Evolutionary conservation across 1,140 invertebrate genomes (phyloP).

Genomic region (Cyclargus thomasi): DNA sequence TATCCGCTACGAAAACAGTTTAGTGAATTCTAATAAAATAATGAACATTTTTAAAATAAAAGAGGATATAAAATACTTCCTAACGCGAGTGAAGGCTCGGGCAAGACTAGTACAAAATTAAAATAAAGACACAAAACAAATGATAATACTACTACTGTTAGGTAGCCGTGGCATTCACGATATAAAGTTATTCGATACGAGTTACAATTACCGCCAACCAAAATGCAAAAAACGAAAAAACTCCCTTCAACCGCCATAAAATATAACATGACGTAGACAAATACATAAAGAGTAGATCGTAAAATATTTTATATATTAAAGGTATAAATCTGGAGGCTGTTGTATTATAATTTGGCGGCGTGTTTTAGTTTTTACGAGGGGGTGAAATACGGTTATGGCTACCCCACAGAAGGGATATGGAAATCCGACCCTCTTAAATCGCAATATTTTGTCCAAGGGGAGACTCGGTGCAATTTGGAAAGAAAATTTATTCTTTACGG

Average conservation of each 20-base stretch:
- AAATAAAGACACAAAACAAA: too few species aligned
- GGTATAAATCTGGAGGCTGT: conserved; percentile 29
- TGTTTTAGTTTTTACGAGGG: conserved; percentile 65
- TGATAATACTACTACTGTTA: too few species aligned
- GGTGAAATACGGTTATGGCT: conserved; percentile 60
- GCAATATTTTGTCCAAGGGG: conserved; percentile 47
- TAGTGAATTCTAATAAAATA: too few species aligned
- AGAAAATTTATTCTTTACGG: conserved; percentile 24
- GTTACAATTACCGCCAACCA: not conserved
- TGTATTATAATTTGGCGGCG: conserved; percentile 51
- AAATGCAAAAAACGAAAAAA: not conserved
- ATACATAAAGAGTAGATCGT: not conserved
- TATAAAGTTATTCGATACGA: not conserved
- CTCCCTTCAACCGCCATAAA: not conserved
- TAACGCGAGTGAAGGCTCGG: too few species aligned
- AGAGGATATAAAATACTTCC: too few species aligned
- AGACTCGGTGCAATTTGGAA: conserved; percentile 28
- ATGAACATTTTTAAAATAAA: too few species aligned
- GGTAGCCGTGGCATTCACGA: not conserved
- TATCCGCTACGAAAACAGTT: too few species aligned
- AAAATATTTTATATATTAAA: not conserved
- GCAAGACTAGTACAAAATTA: too few species aligned
- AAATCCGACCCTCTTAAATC: conserved; percentile 53
- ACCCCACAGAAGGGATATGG: conserved; percentile 40
- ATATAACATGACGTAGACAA: not conserved